Evolutionary conservation across 2,888 invertebrate species (phyloP), one percentile per base, ranked within the genome.

Genomic region (Luffia ferchaultella): DNA sequence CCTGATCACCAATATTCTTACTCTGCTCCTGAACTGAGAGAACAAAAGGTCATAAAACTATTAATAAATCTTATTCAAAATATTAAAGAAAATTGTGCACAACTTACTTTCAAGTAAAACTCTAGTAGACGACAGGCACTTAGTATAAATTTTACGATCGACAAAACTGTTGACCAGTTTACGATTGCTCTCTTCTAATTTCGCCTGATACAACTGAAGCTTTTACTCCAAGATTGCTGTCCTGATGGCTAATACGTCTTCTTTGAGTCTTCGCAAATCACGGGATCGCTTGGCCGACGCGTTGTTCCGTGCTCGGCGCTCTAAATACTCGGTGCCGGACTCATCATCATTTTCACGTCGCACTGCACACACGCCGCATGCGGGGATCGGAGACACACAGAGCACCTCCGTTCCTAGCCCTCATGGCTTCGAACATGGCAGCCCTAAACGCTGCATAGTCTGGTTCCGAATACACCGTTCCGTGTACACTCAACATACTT

Each of bases 241-340:
- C 52, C 95, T 85, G 42, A 97, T 91, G 0, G 96, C 95, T 48
- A 97, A 90, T 60, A 96, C 95, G 58, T 97, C 95, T 69, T 98
- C 97, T 61, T 97, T 93, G 44, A 93, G 89, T 59, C 96, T 86
- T 52, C 98, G 85, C 0, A 95, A 90, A 63, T 98, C 97, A 2
- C 98, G 86, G 0, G 96, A 97, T 59, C 96, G 87, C 73, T 98
- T 98, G 0, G 98, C 98, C 0, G 98, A 97, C 55, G 92, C 93
- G 69, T 98, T 98, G 71, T 98, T 98, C 66, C 95, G 94, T 57
- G 93, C 88, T 9, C 97, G 80, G 51, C 96, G 88, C 61, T 94
- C 96, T 82, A 92, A 91, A 67, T 98, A 98, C 0, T 92, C 89
- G 2, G 92, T 92, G 66, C 96, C 93, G 70, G 86, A 50, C 73